phyloP scores from a whole-genome alignment of 2,113 vertebrate species.

The Aphyosemion australe region DNA sequence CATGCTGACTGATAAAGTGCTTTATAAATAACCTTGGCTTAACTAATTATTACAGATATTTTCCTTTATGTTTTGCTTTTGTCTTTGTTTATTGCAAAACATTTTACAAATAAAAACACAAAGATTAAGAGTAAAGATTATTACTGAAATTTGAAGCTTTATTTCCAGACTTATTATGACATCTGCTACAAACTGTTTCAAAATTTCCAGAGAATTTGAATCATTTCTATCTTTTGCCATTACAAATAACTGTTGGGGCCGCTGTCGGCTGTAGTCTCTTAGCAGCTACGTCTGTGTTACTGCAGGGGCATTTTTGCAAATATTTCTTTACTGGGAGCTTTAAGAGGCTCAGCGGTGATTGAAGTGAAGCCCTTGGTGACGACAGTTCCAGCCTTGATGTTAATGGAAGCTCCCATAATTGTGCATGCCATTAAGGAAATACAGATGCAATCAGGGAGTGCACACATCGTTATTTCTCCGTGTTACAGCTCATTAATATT shows the following conservation, averaged over 20 bases:
- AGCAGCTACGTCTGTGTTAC: conserved; percentile 43
- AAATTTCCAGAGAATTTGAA: conserved; percentile 43
- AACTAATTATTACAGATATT: too few relatives aligned
- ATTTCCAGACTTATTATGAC: too few relatives aligned
- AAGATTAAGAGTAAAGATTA: too few relatives aligned
- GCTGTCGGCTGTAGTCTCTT: conserved; percentile 19
- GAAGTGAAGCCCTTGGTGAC: conserved; percentile 67
- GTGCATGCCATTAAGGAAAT: conserved; percentile 84
- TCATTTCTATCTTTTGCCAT: conserved; percentile 43
- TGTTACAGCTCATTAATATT: conserved; percentile 85
- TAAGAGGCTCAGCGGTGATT: conserved; percentile 53
- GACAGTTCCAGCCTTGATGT: conserved; percentile 67
- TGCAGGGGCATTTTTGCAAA: conserved; percentile 35
- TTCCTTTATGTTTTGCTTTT: too few relatives aligned
- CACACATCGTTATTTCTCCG: conserved; percentile 77
- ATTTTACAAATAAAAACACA: too few relatives aligned
- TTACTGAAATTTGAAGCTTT: too few relatives aligned
- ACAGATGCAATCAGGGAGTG: conserved; percentile 83
- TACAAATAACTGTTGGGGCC: conserved; percentile 30
- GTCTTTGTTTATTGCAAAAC: too few relatives aligned
- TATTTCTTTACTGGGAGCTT: conserved; percentile 47
- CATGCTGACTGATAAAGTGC: too few relatives aligned
- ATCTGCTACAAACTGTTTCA: conserved; percentile 12
- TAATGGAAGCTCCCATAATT: conserved; percentile 82
- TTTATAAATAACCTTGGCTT: too few relatives aligned